Evolutionary conservation across 2,113 vertebrate genomes (phyloP).

Genomic region (Notarius lentiginosus): DNA sequence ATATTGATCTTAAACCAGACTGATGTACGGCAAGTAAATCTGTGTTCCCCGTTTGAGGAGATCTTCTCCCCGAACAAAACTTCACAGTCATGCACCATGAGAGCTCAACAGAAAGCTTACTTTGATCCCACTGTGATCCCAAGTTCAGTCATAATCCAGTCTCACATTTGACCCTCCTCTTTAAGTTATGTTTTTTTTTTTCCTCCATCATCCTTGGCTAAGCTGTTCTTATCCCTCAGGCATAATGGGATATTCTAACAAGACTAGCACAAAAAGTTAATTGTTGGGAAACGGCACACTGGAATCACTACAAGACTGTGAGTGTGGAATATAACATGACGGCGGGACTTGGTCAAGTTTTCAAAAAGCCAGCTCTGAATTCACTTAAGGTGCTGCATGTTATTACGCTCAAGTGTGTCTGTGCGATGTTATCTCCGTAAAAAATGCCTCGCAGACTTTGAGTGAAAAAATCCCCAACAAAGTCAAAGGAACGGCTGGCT

Average conservation of each 20-base stretch:
- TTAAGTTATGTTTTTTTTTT: slow-evolving; percentile 59
- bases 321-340: slow-evolving; percentile 53
- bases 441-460: slow-evolving; percentile 61
- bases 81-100: slow-evolving; percentile 70
- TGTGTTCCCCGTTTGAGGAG: slow-evolving; percentile 54
- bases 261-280: slow-evolving; percentile 53
- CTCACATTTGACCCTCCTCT: slow-evolving; percentile 64
- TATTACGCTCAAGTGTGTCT: slow-evolving; percentile 69
- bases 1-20: slow-evolving; percentile 64
- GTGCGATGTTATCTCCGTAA: slow-evolving; percentile 71
- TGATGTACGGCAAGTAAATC: slow-evolving; percentile 68
- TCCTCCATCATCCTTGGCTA: slow-evolving; percentile 43
- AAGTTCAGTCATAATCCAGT: slow-evolving; percentile 66
- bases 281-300: slow-evolving; percentile 37
- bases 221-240: slow-evolving; percentile 52
- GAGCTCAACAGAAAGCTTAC: slow-evolving; percentile 61
- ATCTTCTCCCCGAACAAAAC: slow-evolving; percentile 68
- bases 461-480: slow-evolving; percentile 61
- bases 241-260: slow-evolving; percentile 57
- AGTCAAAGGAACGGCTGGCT: slow-evolving; percentile 54
- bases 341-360: slow-evolving; percentile 60
- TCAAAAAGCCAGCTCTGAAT: slow-evolving; percentile 65
- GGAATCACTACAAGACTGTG: slow-evolving; percentile 12
- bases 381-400: slow-evolving; percentile 71
- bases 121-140: slow-evolving; percentile 66